Percentiles rank a stretch among this genome's conserved stretches.
These are phyloP conservation scores for Cephus spinipes DNA, from an alignment of 2,888 invertebrate genomes.

Conservation along the genomic window DNA sequence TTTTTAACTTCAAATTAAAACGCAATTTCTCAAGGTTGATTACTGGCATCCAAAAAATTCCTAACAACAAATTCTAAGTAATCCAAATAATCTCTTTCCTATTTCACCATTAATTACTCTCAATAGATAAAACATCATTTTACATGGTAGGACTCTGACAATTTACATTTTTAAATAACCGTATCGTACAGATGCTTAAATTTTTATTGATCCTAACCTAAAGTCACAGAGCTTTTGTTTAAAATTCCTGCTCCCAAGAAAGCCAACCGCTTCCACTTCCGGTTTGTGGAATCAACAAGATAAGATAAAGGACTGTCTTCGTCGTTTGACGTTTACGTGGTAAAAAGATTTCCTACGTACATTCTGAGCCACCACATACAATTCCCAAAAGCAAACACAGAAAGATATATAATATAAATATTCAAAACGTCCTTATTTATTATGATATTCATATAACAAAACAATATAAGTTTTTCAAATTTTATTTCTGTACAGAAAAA, in stretches of 20 bases:
- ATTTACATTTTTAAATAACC: not conserved
- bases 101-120: too few species aligned
- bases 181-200: not conserved
- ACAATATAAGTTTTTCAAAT: not conserved
- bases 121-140: not conserved
- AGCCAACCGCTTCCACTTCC: not conserved
- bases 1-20: not conserved
- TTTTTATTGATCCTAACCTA: not conserved
- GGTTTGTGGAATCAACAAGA: not conserved
- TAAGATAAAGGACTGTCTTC: not conserved
- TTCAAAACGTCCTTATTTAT: not conserved
- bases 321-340: not conserved
- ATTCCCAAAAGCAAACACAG: not conserved
- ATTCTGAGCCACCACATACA: not conserved
- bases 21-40: not conserved
- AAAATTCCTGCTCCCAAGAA: not conserved
- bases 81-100: not conserved
- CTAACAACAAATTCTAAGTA: not conserved
- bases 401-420: not conserved
- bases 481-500: not conserved
- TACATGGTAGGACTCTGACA: not conserved
- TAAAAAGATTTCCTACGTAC: not conserved
- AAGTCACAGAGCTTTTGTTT: too few species aligned
- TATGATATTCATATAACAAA: not conserved
- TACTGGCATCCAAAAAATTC: not conserved